Conservation (phyloP, 2,797 vertebrate genomes). For the Gouania willdenowi region DNA sequence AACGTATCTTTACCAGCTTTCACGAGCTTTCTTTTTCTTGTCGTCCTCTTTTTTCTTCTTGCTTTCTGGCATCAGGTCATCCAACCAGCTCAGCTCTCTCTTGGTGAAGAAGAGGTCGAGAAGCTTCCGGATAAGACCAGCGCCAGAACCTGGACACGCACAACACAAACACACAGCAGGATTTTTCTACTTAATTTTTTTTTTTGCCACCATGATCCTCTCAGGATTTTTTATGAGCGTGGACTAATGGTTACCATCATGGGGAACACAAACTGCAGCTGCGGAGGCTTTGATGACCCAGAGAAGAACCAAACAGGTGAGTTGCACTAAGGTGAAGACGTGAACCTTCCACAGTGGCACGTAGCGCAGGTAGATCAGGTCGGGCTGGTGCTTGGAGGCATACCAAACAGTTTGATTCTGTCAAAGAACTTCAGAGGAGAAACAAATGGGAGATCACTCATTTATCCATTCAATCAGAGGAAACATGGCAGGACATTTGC, state of each 20-base stretch:
- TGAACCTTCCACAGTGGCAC: conserved; percentile 97
- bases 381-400: conserved; percentile 95
- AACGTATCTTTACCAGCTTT: no score
- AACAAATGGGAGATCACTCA: no score
- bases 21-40: conserved; percentile 80
- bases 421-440: conserved; percentile 86
- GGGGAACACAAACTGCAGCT: conserved; percentile 93
- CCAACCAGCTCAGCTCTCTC: conserved; percentile 92
- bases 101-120: conserved; percentile 92
- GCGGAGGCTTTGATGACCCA: conserved; percentile 92
- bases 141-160: conserved; percentile 82
- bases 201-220: no score
- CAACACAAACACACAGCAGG: no score
- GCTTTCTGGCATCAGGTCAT: conserved; percentile 95
- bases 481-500: conserved; percentile 2
- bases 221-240: no score
- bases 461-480: no score
- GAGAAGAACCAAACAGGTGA: conserved; percentile 87
- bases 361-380: conserved; percentile 92
- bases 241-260: conserved; percentile 96
- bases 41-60: conserved; percentile 98
- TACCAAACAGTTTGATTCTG: conserved; percentile 91
- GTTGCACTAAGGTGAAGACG: conserved; percentile 89
- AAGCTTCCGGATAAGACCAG: conserved; percentile 90
- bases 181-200: no score